A percentile compares a stretch with the other conserved stretches of the same genome.
Conservation (phyloP, 1,140 invertebrate genomes). For the Polyergus mexicanus region DNA sequence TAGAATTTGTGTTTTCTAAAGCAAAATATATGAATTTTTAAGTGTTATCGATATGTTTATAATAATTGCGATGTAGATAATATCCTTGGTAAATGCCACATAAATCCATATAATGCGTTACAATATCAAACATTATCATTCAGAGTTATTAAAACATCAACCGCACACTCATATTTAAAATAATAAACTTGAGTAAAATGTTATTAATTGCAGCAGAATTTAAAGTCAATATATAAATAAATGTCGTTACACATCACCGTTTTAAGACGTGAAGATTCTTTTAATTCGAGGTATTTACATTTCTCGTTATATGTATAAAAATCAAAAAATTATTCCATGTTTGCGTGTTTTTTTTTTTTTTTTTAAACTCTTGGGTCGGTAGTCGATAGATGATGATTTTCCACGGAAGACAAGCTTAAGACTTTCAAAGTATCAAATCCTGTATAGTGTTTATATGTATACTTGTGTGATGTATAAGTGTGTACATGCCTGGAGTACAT, state of each 20-base stretch:
- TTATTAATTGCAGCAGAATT: conserved; percentile 9
- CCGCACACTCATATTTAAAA: conserved; percentile 4
- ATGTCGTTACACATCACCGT: neutral
- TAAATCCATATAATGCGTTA: neutral
- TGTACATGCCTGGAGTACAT: conserved; percentile 16
- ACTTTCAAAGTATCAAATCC: conserved; percentile 1
- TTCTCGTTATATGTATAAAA: conserved; percentile 10
- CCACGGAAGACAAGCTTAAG: neutral
- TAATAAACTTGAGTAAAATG: neutral
- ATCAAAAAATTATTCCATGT: neutral
- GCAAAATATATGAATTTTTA: neutral
- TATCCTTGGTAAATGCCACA: conserved; percentile 33
- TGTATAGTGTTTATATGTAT: conserved; percentile 23
- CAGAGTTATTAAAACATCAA: conserved; percentile 4
- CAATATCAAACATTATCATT: conserved; percentile 8
- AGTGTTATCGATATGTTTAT: conserved; percentile 32
- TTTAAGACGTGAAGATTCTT: conserved; percentile 15
- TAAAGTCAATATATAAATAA: neutral
- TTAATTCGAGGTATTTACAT: conserved; percentile 9
- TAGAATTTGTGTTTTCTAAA: conserved; percentile 25
- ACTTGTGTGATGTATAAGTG: conserved; percentile 11
- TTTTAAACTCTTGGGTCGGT: neutral
- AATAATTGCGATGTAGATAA: conserved; percentile 34
- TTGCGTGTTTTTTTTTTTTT: neutral
- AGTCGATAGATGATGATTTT: conserved; percentile 30